Evolutionary conservation across 2,888 invertebrate genomes (phyloP), one percentile per base, ranked within the genome.

Genomic region (Parnassius orleans): DNA sequence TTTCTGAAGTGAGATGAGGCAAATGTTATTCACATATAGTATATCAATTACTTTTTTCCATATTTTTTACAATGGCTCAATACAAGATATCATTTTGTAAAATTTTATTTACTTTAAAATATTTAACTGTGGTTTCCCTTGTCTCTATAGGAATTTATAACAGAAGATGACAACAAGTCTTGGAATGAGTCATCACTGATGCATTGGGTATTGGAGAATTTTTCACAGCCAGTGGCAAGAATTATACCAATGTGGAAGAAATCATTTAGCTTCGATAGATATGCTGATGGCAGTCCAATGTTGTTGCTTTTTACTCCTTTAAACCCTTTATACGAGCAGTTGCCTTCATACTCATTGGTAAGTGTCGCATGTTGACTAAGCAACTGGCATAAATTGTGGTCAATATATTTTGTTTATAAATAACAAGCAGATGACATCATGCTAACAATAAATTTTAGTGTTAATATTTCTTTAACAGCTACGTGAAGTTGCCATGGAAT

Each of bases 231-330:
- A 0, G 92, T 93, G 2, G 87, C 93, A 0, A 94, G 96, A 93
- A 82, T 96, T 42, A 93, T 94, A 67, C 95, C 96, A 0, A 92
- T 94, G 62, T 96, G 96, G 75, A 90, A 92, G 53, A 97, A 97
- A 82, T 93, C 95, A 11, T 90, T 92, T 44, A 92, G 92, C 19
- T 89, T 97, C 55, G 94, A 95, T n/a, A 92, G 91, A 69, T 94
- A 93, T 75, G 87, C 95, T 10, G 93, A 94, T 69, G 93, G 93
- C 47, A 95, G 94, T 60, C 96, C 97, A 2, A 93, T 95, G 52
- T 82, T 97, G 48, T 91, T 97, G 68, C 82, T 97, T 61, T 97
- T 97, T 74, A 95, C 96, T 1, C 96, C 96, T 9, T 89, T 94
- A 64, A 95, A 95, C 82, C 95, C 96, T n/a, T 84, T 96, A 50